These are phyloP conservation scores for Chrysolina haemoptera DNA, from an alignment of 2,888 invertebrate genomes.

Conservation along the genomic window DNA sequence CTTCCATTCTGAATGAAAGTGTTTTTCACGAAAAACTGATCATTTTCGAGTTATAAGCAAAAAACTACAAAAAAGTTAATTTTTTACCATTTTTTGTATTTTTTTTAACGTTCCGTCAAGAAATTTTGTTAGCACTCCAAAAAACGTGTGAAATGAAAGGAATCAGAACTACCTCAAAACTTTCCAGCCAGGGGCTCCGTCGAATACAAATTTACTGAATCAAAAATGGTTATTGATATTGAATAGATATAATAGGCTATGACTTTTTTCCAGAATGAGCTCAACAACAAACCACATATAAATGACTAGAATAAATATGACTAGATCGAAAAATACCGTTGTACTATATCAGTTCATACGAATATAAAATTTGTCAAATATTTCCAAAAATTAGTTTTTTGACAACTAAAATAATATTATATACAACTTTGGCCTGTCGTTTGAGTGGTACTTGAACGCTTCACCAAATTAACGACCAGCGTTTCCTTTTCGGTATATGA, in stretches of 20 bases:
- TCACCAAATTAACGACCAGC: constrained; percentile 90
- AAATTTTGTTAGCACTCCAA: too few species aligned
- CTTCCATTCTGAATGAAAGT: too few species aligned
- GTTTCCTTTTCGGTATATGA: constrained; percentile 90
- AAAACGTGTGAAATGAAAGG: too few species aligned
- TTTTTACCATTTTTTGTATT: too few species aligned
- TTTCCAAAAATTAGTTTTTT: constrained; percentile 40
- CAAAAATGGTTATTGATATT: not conserved
- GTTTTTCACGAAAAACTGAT: too few species aligned
- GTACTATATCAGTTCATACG: constrained; percentile 42
- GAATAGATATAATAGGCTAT: constrained; percentile 24
- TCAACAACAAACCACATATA: constrained; percentile 18
- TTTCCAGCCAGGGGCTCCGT: too few species aligned
- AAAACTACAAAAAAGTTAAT: too few species aligned
- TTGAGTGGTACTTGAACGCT: constrained; percentile 5
- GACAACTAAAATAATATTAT: constrained; percentile 45
- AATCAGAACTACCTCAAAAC: too few species aligned
- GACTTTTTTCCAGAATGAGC: not conserved
- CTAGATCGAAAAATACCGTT: constrained; percentile 50
- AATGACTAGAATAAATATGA: constrained; percentile 50
- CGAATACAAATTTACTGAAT: too few species aligned
- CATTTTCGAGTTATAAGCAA: too few species aligned
- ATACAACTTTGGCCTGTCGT: constrained; percentile 41
- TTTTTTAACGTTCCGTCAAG: too few species aligned
- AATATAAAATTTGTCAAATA: constrained; percentile 46